Evolutionary conservation across 2,797 vertebrate genomes (phyloP), one percentile per base, ranked within the genome.

Genomic region (Danio kyathit): DNA sequence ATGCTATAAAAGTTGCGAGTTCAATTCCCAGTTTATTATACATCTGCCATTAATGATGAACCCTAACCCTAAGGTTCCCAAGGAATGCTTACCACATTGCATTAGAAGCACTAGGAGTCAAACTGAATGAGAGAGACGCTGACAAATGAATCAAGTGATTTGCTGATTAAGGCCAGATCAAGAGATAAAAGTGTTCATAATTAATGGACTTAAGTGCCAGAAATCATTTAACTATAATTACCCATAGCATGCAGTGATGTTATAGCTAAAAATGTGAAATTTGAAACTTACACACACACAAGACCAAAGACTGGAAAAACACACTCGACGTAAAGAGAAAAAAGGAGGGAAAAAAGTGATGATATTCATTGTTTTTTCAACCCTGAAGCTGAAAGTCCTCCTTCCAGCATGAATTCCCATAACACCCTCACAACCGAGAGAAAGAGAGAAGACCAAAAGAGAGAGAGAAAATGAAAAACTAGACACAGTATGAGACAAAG

Each of bases 291-390:
- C 29, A 49, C 60, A 44, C 67, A 72, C 29, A 29, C 29, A 29
- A 69, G 29, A 74, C 17, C 63, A 63, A 49, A 77, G 7, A 29
- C 40, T 14, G 52, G 54, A 40, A 80, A 82, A 57, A 74, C 7
- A 64, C 40, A 54, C 17, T 71, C n/a, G 56, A 69, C 41, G 40
- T 29, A 81, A 73, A 61, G 7, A 63, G 13, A 29, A 29, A 79
- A 60, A 7, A 54, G 29, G n/a, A 5, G 14, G 64, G 57, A 48
- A 51, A 57, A 83, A 41, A 78, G 57, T 61, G 19, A 54, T 84
- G 52, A 82, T 61, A 77, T 72, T 73, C 52, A 76, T 80, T 84
- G 69, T 82, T 84, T 81, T 73, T 83, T 75, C 60, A 84, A 48
- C 64, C 59, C 78, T 81, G 48, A 59, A 83, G 83, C 76, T 80